Evolutionary conservation across 2,113 vertebrate species (phyloP), one percentile per base, ranked within the genome.

Genomic region (Thamnophis sirtalis): DNA sequence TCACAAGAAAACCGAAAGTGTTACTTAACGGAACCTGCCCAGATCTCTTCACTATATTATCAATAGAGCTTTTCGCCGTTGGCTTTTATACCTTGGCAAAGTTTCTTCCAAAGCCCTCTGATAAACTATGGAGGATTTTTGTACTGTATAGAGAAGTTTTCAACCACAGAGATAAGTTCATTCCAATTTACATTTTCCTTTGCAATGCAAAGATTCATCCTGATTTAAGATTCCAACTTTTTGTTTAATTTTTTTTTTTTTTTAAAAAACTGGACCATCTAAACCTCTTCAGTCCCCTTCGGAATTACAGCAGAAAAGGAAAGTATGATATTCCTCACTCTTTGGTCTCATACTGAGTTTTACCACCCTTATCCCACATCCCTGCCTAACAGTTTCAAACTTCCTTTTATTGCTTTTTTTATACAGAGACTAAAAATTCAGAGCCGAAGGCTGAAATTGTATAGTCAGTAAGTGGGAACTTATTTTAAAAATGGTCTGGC

Each of bases 1-100:
- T 95, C 85, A 95, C 0, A 17, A 93, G 92, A 89, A 95, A 94
- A 95, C 68, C 87, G 93, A 97, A 96, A 95, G 58, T 93, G 50
- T 92, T 96, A 92, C n/a, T 93, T 92, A 96, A 94, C 50, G 55
- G n/a, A 89, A 84, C 13, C 80, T 92, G 54, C 91, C 53, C 91
- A 53, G 60, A 89, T 9, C 56, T 89, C 54, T 53, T 92, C 80
- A 55, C 91, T 63, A 4, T 2, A 9, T 24, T 43, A n/a, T 21
- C 21, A 28, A 55, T 24, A 90, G 22, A 2, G 0, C 0, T 94
- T 56, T 89, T 21, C 7, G 19, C 7, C 33, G n/a, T 91, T 84
- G 63, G 56, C 90, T 88, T 92, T 95, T 94, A 6, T 54, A 73
- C 48, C 89, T 58, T 54, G 84, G 33, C 11, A 63, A 73, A 43